These are phyloP conservation scores for Idaea biselata DNA, from an alignment of 2,888 invertebrate genomes.

Conservation along the genomic window DNA sequence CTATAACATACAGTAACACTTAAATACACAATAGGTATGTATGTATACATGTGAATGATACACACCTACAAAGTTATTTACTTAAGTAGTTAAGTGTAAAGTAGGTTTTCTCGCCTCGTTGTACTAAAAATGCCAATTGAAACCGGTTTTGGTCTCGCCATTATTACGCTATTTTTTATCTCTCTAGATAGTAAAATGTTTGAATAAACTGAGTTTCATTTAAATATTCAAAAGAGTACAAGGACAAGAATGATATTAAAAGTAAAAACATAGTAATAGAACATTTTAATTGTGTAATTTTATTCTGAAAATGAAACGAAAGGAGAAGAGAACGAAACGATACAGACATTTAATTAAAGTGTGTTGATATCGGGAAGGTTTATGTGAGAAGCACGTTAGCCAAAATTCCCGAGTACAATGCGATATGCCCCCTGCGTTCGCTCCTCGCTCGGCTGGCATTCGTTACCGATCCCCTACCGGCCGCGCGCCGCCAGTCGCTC, in stretches of 20 bases:
- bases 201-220: background rate
- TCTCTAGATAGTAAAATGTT: background rate
- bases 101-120: background rate
- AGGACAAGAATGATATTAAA: background rate
- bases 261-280: background rate
- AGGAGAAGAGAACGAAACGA: background rate
- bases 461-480: conserved; percentile 51
- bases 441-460: conserved; percentile 49
- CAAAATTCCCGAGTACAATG: conserved; percentile 32
- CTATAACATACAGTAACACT: too few species aligned
- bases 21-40: too few species aligned
- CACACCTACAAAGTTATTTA: background rate
- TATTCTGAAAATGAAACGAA: background rate
- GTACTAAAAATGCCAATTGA: background rate
- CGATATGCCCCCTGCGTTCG: conserved; percentile 62
- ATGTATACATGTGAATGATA: too few species aligned
- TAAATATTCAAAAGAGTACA: background rate
- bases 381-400: conserved; percentile 42
- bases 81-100: background rate
- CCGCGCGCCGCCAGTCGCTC: conserved; percentile 59
- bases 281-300: background rate
- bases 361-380: conserved; percentile 43
- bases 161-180: background rate
- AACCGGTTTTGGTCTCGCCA: background rate
- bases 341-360: conserved; percentile 45